Evolutionary conservation across 2,888 invertebrate species (phyloP).

Genomic region (Melinopterus prodromus): DNA sequence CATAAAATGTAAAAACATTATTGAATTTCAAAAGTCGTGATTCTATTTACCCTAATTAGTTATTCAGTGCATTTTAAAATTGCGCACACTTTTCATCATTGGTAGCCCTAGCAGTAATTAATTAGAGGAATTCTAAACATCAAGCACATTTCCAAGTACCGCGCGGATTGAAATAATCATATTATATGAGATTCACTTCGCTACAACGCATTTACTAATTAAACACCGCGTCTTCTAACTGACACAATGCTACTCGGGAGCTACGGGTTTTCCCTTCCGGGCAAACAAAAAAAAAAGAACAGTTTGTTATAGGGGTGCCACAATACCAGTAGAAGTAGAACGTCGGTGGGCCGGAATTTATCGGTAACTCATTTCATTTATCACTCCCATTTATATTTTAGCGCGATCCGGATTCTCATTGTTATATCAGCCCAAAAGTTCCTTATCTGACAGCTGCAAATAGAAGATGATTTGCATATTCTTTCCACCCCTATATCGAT

Average conservation of each 20-base stretch:
- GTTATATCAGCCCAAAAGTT: constrained; percentile 13
- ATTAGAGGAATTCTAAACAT: not conserved
- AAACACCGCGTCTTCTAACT: not conserved
- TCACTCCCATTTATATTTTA: constrained; percentile 38
- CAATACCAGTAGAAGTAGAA: not conserved
- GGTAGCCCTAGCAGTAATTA: not conserved
- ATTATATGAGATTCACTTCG: not conserved
- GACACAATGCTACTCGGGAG: not conserved
- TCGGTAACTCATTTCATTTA: constrained; percentile 17
- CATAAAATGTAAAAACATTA: no score
- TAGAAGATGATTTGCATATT: constrained; percentile 29
- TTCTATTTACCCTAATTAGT: no score
- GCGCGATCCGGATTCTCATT: constrained; percentile 20
- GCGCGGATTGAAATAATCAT: not conserved
- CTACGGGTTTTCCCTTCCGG: not conserved
- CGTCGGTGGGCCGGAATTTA: not conserved
- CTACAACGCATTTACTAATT: not conserved
- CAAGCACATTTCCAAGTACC: not conserved
- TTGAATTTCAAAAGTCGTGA: no score
- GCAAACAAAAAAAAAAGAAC: not conserved
- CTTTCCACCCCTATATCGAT: constrained; percentile 27
- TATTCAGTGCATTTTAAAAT: not conserved
- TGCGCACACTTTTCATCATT: not conserved
- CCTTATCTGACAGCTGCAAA: constrained; percentile 27
- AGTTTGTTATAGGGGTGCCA: not conserved